Percentiles rank a stretch among this genome's conserved stretches.
phyloP scores from a whole-genome alignment of 1,140 invertebrate species.

The Neotoxoptera formosana region DNA sequence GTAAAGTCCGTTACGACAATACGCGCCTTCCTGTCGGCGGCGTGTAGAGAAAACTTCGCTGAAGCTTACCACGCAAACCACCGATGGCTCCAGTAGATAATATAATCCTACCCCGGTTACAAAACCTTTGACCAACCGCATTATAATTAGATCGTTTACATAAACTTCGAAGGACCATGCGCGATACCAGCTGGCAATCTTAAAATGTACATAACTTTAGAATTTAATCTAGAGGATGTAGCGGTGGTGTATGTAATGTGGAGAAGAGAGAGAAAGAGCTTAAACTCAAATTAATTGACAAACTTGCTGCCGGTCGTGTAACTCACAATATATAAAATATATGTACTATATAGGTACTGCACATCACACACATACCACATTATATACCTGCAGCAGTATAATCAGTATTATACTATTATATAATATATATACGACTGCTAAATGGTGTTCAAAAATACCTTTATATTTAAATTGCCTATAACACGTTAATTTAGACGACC shows the following conservation, averaged over 20 bases:
- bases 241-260: background rate
- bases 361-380: background rate
- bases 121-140: constrained; percentile 2
- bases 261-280: constrained; percentile 18
- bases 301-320: constrained; percentile 22
- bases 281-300: constrained; percentile 55
- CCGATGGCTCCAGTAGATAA: background rate
- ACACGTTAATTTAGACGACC: background rate
- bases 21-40: background rate
- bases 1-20: background rate
- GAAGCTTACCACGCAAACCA: background rate
- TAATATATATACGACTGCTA: background rate
- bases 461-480: background rate
- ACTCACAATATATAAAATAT: background rate
- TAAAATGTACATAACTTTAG: constrained; percentile 43
- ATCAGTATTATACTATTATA: background rate
- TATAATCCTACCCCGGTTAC: background rate
- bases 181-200: constrained; percentile 44
- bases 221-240: constrained; percentile 1
- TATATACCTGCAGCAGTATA: background rate
- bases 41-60: background rate
- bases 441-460: background rate
- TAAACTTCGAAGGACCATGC: background rate
- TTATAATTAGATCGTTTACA: constrained; percentile 39
- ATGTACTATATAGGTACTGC: background rate